Base-by-base conservation (phyloP, 2,888 invertebrate species). In the Cistogaster globosa region DNA sequence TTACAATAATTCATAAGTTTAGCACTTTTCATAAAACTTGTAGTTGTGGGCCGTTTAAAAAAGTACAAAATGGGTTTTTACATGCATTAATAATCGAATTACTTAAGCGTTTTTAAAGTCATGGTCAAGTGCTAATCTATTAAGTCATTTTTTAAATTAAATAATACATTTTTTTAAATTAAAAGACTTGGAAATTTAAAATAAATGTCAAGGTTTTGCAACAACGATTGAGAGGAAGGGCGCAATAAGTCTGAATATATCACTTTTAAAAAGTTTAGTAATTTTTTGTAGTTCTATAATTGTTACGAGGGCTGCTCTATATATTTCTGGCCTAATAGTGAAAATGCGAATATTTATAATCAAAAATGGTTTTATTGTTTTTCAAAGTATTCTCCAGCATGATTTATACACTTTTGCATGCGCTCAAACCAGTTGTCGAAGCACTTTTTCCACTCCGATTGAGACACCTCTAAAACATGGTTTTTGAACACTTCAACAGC, bases 41-140 rank as follows among this genome's bases (percentile, higher is more conserved):
- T 55, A 45, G n/a, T 6, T 6, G 45, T 48, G 45, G 45, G n/a
- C 45, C 16, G 8, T 57, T 57, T 26, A 1, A 26, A 26, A 12
- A 16, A 22, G 16, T 26, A 16, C 7, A 11, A 53, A 32, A 22
- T 26, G 20, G 26, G 20, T 26, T 5, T 18, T 57, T 60, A 16
- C 26, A 42, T 69, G 45, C 57, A 53, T 55, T 81, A 48, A 75
- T 67, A 57, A 75, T 75, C 36, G n/a, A 69, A 20, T 69, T 62
- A n/a, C 22, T 69, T 55, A 6, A 45, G 51, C 22, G 18, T 0
- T 69, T 57, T 75, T 75, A 67, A 75, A 63, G 75, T 81, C 81
- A 81, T 69, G 81, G 81, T 76, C 81, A 81, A 63, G 75, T 67
- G 57, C 26, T 79, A 48, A 14, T 20, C 42, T 53, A 57, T 26